Conservation (phyloP, 1,140 invertebrate species). For the Arion vulgaris region DNA sequence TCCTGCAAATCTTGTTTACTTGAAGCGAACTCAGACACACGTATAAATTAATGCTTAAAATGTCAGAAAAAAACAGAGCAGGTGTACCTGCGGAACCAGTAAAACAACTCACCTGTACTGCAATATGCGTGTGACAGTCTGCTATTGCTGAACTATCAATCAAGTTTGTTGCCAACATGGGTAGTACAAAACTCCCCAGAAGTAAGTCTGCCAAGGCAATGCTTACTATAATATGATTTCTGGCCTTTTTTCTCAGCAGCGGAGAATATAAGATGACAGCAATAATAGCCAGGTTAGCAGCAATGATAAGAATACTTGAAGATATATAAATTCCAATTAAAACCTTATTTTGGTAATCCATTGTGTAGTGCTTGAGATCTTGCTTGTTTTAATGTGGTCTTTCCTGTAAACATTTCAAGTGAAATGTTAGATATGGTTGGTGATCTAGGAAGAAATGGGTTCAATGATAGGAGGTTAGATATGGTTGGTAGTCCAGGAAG, state of each 20-base stretch:
- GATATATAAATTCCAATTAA: not conserved
- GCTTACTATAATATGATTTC: not conserved
- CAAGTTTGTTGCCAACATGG: not conserved
- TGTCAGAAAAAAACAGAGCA: too few relatives aligned
- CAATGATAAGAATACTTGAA: not conserved
- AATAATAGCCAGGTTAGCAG: not conserved
- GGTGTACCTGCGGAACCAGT: too few relatives aligned
- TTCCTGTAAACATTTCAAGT: too few relatives aligned
- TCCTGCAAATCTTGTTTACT: too few relatives aligned
- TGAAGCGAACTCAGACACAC: too few relatives aligned
- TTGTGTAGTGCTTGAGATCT: not conserved
- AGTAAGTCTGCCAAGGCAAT: conserved; percentile 13
- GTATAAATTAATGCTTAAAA: too few relatives aligned
- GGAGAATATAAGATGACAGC: not conserved
- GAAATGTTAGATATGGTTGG: too few relatives aligned
- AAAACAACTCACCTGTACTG: not conserved
- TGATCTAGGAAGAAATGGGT: too few relatives aligned
- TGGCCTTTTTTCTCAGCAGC: not conserved
- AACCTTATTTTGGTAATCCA: not conserved
- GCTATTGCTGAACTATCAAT: not conserved
- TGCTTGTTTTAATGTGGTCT: too few relatives aligned
- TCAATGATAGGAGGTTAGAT: too few relatives aligned
- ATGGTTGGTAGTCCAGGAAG: too few relatives aligned
- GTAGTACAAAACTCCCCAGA: conserved; percentile 9
- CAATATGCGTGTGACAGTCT: conserved; percentile 13